Evolutionary conservation across 2,797 vertebrate genomes (phyloP).

Genomic region (Rhyacichthys aspro): DNA sequence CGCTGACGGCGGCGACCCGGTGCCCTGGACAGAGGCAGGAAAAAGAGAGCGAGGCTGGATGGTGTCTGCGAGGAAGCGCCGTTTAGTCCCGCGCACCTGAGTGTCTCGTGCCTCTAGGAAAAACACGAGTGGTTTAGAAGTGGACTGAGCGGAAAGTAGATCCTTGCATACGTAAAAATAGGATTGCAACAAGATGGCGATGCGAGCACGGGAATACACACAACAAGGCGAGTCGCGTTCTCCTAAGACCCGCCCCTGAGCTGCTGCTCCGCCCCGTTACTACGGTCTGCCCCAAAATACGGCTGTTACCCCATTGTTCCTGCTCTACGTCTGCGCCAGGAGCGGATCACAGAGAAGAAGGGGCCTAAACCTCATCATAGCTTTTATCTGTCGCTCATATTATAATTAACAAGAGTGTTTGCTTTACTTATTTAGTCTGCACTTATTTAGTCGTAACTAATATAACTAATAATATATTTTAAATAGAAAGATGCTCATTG

Average conservation of each 20-base stretch:
- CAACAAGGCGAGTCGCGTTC: slow-evolving; percentile 91
- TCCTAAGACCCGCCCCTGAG: slow-evolving; percentile 72
- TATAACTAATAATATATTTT: too few species aligned
- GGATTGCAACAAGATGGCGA: slow-evolving; percentile 98
- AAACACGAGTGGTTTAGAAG: slow-evolving; percentile 37
- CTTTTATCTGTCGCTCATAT: too few species aligned
- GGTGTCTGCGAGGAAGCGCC: slow-evolving; percentile 54
- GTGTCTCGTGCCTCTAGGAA: slow-evolving; percentile 26
- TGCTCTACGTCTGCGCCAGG: neutral
- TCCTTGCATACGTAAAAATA: slow-evolving; percentile 82
- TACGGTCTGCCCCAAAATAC: slow-evolving; percentile 63
- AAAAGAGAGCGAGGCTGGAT: slow-evolving; percentile 52
- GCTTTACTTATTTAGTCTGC: too few species aligned
- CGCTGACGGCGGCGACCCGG: slow-evolving; percentile 66
- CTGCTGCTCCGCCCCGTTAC: slow-evolving; percentile 75
- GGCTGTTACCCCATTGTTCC: slow-evolving; percentile 9
- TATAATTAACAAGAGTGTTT: too few species aligned
- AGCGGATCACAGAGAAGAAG: neutral
- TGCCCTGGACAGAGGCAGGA: slow-evolving; percentile 69
- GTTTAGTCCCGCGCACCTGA: slow-evolving; percentile 37
- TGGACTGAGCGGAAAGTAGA: slow-evolving; percentile 74
- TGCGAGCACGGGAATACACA: slow-evolving; percentile 94
- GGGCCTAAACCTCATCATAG: too few species aligned
- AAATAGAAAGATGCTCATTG: too few species aligned
- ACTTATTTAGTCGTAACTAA: too few species aligned